Conservation (phyloP, 2,888 invertebrate genomes). For the Gymnoscelis rufifasciata region DNA sequence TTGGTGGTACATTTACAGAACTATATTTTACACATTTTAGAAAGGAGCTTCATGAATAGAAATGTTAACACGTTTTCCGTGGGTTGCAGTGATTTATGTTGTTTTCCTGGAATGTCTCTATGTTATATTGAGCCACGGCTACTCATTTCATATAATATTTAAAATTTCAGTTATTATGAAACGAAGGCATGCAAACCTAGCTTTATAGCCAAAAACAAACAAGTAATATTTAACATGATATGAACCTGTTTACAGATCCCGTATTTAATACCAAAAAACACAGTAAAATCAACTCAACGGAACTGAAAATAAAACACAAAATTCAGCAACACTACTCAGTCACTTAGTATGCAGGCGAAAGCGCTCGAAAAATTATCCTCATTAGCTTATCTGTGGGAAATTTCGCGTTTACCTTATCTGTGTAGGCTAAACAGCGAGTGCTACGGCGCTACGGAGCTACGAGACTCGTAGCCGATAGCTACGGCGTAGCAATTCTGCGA, state of each 20-base stretch:
- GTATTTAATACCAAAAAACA: not conserved
- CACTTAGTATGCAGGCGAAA: constrained; percentile 48
- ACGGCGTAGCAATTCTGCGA: constrained; percentile 44
- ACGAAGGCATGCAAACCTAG: too few relatives aligned
- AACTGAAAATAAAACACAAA: constrained; percentile 15
- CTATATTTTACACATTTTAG: too few relatives aligned
- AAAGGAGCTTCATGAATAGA: constrained; percentile 33
- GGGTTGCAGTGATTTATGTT: constrained; percentile 47
- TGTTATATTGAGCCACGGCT: too few relatives aligned
- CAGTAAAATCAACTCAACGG: constrained; percentile 11
- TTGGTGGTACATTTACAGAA: too few relatives aligned
- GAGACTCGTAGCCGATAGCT: constrained; percentile 40
- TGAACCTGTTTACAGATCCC: too few relatives aligned
- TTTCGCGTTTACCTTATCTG: constrained; percentile 61
- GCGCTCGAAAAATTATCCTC: constrained; percentile 54
- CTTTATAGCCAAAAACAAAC: too few relatives aligned
- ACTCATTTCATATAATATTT: too few relatives aligned
- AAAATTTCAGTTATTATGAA: too few relatives aligned
- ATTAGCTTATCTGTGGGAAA: constrained; percentile 61
- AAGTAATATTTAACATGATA: too few relatives aligned
- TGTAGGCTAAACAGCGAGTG: constrained; percentile 50
- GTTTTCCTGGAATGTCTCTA: constrained; percentile 1
- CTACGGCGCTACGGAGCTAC: constrained; percentile 31
- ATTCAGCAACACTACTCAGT: constrained; percentile 2
- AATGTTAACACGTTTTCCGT: constrained; percentile 41